A percentile compares a stretch with the other conserved stretches of the same genome.
Conservation (phyloP, 2,888 invertebrate genomes). For the Calliphora vomitoria region DNA sequence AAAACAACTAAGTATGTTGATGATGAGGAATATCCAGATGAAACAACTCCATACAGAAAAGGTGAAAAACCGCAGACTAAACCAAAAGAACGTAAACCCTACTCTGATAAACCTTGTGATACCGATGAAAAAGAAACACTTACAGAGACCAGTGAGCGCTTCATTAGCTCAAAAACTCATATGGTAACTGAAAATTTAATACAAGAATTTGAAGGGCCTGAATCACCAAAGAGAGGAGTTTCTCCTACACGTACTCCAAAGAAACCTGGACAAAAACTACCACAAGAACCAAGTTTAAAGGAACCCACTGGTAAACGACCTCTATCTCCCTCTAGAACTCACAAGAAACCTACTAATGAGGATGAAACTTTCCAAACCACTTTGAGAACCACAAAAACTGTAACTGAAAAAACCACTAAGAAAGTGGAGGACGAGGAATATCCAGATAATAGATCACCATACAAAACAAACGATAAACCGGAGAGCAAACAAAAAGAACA, state of each 20-base stretch:
- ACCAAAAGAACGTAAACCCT: background rate
- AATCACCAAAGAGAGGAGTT: background rate
- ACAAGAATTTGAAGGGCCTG: background rate
- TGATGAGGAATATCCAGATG: background rate
- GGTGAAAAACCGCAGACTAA: background rate
- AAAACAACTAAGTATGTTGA: background rate
- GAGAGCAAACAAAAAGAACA: background rate
- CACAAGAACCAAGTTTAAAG: background rate
- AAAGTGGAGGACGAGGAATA: no score
- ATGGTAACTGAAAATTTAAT: background rate
- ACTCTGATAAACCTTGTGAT: background rate
- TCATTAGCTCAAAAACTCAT: background rate
- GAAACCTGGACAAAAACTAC: background rate
- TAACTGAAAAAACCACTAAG: background rate
- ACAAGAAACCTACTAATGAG: background rate
- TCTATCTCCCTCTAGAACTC: background rate
- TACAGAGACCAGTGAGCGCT: background rate
- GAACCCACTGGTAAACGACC: background rate
- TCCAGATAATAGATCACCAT: background rate
- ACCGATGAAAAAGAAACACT: slow-evolving; percentile 19
- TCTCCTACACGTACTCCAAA: background rate
- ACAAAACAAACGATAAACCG: no score
- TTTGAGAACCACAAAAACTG: background rate
- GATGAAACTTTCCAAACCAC: background rate
- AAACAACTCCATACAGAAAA: background rate